Evolutionary conservation across 2,797 vertebrate genomes (phyloP), one percentile per base, ranked within the genome.

Genomic region (Miopithecus talapoin): DNA sequence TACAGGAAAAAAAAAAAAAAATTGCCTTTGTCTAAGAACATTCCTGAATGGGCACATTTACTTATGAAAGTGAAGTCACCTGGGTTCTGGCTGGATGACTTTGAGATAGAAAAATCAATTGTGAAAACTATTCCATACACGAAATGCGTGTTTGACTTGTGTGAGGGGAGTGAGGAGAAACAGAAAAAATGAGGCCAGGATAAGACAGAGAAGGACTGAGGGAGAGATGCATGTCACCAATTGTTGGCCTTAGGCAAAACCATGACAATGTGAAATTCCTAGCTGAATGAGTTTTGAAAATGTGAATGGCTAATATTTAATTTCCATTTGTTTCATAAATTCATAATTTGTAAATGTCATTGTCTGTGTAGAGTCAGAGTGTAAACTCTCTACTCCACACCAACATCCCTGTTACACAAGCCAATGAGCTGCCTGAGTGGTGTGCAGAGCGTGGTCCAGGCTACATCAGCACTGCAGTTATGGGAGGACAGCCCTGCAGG

Each of bases 291-390:
- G 87, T 92, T 91, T 84, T 86, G 53, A 87, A 81, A 84, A 76
- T 46, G 64, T 46, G 39, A 21, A 53, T 79, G 57, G 26, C 39
- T 89, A 72, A 89, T 64, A 48, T 33, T 57, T 41, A 75, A 95
- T 94, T 97, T 83, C 80, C 57, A 87, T 76, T 94, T 79, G 85
- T 75, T 89, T 84, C 46, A 22, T 57, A 48, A 46, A 72, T 97
- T 91, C 39, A 70, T 95, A 93, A 89, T 96, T 89, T 93, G 85
- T 97, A 94, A 96, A 92, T 92, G 76, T 22, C 94, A 95, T 6
- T 84, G 68, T 1, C 59, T 86, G 3, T 59, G 68, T 53, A 78
- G 68, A 96, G 89, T 11, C 4, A 16, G 24, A 12, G 0, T 83
- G 6, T 74, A n/a, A 83, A 78, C n/a, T 87, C 81, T 74, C 19